Evolutionary conservation across 2,888 invertebrate species (phyloP).

Genomic region (Thecocarcelia acutangulata): DNA sequence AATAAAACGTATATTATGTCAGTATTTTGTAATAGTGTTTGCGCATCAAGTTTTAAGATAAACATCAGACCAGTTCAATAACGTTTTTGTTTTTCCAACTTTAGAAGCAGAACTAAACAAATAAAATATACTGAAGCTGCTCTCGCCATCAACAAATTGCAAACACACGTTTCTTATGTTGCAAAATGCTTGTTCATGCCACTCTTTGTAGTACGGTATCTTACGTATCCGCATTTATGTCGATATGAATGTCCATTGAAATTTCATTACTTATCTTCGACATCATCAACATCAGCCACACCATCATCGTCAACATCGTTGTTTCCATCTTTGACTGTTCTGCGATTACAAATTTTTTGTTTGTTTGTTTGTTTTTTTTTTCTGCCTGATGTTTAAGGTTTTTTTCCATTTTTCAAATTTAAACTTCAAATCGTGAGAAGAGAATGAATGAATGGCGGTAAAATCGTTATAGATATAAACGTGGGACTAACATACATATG

Average conservation of each 20-base stretch:
- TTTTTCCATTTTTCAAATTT: constrained; percentile 11
- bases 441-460: constrained; percentile 49
- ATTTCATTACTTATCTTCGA: constrained; percentile 52
- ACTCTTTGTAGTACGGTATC: constrained; percentile 33
- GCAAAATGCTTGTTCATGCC: constrained; percentile 54
- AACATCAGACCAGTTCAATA: constrained; percentile 69
- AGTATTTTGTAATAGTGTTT: constrained; percentile 64
- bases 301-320: constrained; percentile 28
- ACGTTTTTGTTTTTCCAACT: constrained; percentile 6
- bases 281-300: constrained; percentile 57
- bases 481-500: constrained; percentile 46
- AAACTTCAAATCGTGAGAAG: constrained; percentile 62
- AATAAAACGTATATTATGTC: constrained; percentile 50
- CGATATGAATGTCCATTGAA: constrained; percentile 37
- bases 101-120: constrained; percentile 10
- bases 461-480: constrained; percentile 32
- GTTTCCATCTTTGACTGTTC: constrained; percentile 19
- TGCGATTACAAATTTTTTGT: constrained; percentile 59
- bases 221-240: constrained; percentile 39
- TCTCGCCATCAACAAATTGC: constrained; percentile 70
- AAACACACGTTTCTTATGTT: constrained; percentile 68
- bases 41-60: constrained; percentile 72
- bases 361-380: constrained; percentile 54
- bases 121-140: constrained; percentile 49
- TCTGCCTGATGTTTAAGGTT: constrained; percentile 10